Conservation (phyloP, 2,113 vertebrate genomes). For the Anhinga rufa region DNA sequence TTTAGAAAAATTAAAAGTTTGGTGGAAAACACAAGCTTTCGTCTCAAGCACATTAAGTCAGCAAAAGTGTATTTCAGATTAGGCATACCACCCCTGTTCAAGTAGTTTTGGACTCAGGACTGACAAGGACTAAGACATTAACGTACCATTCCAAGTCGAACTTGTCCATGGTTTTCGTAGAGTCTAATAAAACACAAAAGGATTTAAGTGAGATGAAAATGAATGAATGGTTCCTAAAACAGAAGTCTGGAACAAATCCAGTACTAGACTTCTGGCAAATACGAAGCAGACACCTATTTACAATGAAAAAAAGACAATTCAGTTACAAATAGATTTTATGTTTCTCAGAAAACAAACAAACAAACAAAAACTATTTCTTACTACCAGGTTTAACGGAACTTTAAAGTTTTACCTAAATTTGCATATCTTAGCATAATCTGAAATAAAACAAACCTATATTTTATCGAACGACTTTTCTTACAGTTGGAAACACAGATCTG, state of each 20-base stretch:
- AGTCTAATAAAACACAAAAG: constrained; percentile 72
- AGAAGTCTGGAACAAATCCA: not conserved
- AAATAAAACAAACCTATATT: not conserved
- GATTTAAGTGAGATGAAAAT: constrained; percentile 7
- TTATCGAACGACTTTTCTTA: not conserved
- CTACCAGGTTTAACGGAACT: not conserved
- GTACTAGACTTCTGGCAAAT: not conserved
- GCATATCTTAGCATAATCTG: not conserved
- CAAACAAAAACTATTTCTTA: not conserved
- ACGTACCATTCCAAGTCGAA: constrained; percentile 94
- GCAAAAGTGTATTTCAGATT: not conserved
- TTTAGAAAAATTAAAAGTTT: too few species aligned
- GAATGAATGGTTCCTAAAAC: not conserved
- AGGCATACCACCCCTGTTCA: not conserved
- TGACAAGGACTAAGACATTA: not conserved
- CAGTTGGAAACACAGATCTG: not conserved
- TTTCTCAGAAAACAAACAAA: not conserved
- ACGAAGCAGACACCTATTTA: not conserved
- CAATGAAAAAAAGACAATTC: not conserved
- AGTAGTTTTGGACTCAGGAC: not conserved
- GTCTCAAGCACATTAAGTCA: not conserved
- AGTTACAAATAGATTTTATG: not conserved
- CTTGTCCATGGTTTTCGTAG: constrained; percentile 88
- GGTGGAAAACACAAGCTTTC: not conserved
- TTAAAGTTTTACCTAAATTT: not conserved